Evolutionary conservation across 35 echinoderm and acorn worm genomes (phyloP).

Genomic region (Lytechinus pictus): DNA sequence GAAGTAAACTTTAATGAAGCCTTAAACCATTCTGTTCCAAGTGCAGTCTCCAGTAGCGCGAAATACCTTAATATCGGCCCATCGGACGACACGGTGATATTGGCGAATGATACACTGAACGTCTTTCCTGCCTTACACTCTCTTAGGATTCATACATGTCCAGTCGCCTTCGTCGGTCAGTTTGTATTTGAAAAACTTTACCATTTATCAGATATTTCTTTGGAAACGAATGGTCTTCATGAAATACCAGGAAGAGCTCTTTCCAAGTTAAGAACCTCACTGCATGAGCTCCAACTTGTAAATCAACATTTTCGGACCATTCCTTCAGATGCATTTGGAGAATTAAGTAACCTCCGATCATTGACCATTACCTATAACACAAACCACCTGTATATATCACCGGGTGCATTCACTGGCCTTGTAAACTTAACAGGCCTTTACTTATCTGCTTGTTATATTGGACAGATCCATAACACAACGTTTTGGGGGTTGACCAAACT

Average conservation of each 20-base stretch:
- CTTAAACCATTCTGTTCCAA: neutral
- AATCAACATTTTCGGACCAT: neutral
- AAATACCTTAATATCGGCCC: neutral
- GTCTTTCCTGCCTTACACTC: neutral
- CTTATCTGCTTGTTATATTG: neutral
- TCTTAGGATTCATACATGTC: neutral
- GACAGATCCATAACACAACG: neutral
- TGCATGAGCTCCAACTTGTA: neutral
- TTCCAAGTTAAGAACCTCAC: neutral
- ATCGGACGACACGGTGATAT: neutral
- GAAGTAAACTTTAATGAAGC: neutral
- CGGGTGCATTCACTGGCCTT: neutral
- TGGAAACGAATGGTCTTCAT: neutral
- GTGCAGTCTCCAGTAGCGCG: neutral
- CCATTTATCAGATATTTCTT: neutral
- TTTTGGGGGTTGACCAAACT: neutral
- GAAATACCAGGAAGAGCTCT: neutral
- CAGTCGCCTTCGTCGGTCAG: neutral
- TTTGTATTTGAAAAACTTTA: neutral
- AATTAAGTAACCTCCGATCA: neutral
- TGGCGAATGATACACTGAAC: neutral
- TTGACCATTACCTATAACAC: neutral
- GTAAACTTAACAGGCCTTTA: neutral
- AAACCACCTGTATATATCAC: neutral
- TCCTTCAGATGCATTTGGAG: neutral